Conservation (phyloP, 2,797 vertebrate species). For the Hybognathus amarus region DNA sequence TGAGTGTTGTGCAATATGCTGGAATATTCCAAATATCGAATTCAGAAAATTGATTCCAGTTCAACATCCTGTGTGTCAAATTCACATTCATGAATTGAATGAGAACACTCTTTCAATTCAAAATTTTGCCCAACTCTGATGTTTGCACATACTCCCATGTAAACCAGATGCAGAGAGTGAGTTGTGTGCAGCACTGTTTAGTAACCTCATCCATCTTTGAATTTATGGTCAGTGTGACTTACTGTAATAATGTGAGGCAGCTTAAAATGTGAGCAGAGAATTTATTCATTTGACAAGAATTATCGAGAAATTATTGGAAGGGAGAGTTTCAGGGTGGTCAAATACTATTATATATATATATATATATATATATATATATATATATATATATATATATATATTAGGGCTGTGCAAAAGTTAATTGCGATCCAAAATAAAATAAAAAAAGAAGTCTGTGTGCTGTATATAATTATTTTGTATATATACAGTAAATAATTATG, state of each 20-base stretch:
- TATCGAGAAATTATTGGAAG: neutral
- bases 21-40: neutral
- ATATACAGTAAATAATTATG: too few species aligned
- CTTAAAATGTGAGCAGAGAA: neutral
- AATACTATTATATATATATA: neutral
- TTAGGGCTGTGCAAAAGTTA: too few species aligned
- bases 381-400: too few species aligned
- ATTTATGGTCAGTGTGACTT: neutral
- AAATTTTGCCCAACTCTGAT: neutral
- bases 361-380: too few species aligned
- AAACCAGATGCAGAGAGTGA: neutral
- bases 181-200: neutral
- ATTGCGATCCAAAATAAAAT: too few species aligned
- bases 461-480: too few species aligned
- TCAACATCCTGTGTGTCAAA: neutral
- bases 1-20: too few species aligned
- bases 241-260: neutral
- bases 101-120: neutral
- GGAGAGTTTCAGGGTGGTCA: neutral
- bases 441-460: too few species aligned
- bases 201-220: neutral
- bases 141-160: neutral
- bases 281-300: neutral
- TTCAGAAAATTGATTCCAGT: neutral
- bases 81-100: neutral